A percentile compares a stretch with the other conserved stretches of the same genome.
phyloP scores from a whole-genome alignment of 2,888 invertebrate genomes.

The Craniophora ligustri region DNA sequence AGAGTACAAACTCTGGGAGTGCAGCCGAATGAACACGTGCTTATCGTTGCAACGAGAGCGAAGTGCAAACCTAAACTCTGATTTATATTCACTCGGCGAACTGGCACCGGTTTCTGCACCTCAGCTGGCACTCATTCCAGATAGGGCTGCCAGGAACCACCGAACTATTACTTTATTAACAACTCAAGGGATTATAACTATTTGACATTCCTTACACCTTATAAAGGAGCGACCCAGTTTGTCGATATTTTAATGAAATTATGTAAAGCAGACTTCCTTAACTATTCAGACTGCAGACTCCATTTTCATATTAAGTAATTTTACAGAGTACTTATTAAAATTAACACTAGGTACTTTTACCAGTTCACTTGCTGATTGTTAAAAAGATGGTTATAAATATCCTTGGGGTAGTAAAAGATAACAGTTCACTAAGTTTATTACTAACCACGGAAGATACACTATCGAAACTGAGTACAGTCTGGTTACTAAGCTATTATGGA shows the following conservation, averaged over 20 bases:
- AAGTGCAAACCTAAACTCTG: slow-evolving; percentile 65
- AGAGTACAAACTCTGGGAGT: slow-evolving; percentile 37
- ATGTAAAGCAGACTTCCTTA: slow-evolving; percentile 10
- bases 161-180: slow-evolving; percentile 32
- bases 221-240: not conserved
- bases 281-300: slow-evolving; percentile 2
- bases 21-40: slow-evolving; percentile 60
- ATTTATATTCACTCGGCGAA: slow-evolving; percentile 69
- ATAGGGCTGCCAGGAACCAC: slow-evolving; percentile 54
- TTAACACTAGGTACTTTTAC: not conserved
- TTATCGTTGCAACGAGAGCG: slow-evolving; percentile 61
- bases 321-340: slow-evolving; percentile 8
- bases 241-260: slow-evolving; percentile 25
- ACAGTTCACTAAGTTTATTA: too few relatives aligned
- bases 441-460: too few relatives aligned
- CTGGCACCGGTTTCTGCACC: slow-evolving; percentile 60
- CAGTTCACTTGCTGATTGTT: too few relatives aligned
- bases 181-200: slow-evolving; percentile 15
- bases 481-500: too few relatives aligned
- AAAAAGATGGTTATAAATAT: too few relatives aligned
- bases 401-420: too few relatives aligned
- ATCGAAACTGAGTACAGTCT: too few relatives aligned
- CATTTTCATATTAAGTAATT: slow-evolving; percentile 7
- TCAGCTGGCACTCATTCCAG: slow-evolving; percentile 51
- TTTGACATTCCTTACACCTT: slow-evolving; percentile 22